phyloP scores from a whole-genome alignment of 2,797 vertebrate genomes.

The Lemur catta region DNA sequence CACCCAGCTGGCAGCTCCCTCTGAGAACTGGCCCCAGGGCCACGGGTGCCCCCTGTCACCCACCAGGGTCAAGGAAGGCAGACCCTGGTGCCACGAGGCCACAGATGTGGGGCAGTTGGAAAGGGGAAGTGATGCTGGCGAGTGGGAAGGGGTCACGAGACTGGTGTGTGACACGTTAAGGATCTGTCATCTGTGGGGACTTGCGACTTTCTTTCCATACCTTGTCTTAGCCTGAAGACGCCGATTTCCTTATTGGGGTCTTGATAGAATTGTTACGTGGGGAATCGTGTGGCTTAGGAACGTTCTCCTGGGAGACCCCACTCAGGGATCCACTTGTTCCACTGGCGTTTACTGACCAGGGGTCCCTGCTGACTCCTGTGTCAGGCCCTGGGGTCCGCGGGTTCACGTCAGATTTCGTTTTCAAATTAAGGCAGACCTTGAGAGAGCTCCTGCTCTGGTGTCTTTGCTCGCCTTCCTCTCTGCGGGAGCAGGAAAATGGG shows the following conservation, averaged over 20 bases:
- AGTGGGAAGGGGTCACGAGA: neutral
- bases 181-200: fast-evolving
- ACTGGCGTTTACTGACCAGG: neutral
- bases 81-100: fast-evolving
- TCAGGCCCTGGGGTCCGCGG: neutral
- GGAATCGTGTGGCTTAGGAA: neutral
- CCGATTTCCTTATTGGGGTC: neutral
- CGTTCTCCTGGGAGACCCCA: neutral
- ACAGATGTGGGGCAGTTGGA: neutral
- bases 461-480: neutral
- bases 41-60: no score
- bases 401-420: neutral
- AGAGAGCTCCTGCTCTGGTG: neutral
- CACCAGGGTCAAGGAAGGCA: neutral
- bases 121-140: neutral
- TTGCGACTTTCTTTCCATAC: neutral
- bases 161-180: neutral
- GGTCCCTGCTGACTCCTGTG: neutral
- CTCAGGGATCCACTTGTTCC: neutral
- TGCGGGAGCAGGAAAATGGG: neutral
- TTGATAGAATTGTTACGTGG: no score
- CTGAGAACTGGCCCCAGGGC: neutral
- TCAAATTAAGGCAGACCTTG: neutral
- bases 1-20: neutral
- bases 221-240: neutral